phyloP scores from a whole-genome alignment of 2,888 invertebrate genomes.

The Eupithecia pulchellata region DNA sequence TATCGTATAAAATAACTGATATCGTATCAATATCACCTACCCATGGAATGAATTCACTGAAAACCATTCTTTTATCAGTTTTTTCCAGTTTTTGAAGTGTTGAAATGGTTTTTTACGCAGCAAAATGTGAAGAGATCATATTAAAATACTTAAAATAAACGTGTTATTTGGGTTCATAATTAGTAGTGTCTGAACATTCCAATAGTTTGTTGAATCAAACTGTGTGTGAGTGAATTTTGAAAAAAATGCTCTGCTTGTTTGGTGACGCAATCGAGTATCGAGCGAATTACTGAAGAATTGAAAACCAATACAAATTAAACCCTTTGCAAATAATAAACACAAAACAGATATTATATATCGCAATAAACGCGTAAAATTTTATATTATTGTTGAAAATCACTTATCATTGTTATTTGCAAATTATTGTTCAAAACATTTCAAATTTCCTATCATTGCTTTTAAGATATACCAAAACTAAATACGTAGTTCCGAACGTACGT shows the following conservation, averaged over 20 bases:
- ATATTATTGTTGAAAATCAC: not conserved
- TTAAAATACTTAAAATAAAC: not conserved
- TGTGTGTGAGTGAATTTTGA: constrained; percentile 57
- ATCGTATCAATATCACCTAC: constrained; percentile 36
- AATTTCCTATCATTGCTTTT: not conserved
- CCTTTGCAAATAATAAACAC: not conserved
- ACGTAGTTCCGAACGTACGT: no score
- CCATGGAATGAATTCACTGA: constrained; percentile 21
- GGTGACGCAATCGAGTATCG: constrained; percentile 48
- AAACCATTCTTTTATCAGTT: constrained; percentile 25
- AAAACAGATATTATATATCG: not conserved
- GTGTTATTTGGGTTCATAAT: not conserved
- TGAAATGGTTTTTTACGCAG: not conserved
- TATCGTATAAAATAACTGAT: constrained; percentile 36
- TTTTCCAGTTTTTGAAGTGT: constrained; percentile 6
- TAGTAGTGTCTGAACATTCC: constrained; percentile 51
- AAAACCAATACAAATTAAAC: not conserved
- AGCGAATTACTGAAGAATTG: not conserved
- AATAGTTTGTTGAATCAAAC: constrained; percentile 63
- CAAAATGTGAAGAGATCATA: constrained; percentile 26
- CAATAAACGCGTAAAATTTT: not conserved
- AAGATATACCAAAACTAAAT: not conserved
- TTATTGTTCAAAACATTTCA: not conserved
- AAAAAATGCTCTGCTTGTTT: constrained; percentile 51
- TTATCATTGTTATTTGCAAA: no score